phyloP scores from a whole-genome alignment of 2,888 invertebrate genomes.

The Troides oblongomaculatus region DNA sequence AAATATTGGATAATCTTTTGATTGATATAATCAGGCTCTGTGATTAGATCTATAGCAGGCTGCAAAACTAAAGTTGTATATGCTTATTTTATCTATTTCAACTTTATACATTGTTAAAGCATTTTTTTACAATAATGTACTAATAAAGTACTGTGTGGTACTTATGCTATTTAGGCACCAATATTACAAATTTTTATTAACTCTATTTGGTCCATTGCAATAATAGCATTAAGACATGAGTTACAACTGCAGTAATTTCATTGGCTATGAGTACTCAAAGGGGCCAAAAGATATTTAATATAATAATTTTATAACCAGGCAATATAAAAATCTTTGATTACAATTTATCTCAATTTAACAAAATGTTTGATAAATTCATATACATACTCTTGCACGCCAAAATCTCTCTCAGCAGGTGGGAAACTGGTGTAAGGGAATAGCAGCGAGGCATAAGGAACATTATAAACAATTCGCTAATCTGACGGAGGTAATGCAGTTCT shows the following conservation, averaged over 20 bases:
- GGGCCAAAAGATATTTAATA: too few species aligned
- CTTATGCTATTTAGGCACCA: too few species aligned
- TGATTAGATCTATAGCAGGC: constrained; percentile 90
- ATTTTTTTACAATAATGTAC: too few species aligned
- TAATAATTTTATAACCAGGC: too few species aligned
- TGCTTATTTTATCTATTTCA: not conserved
- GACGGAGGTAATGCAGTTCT: constrained; percentile 89
- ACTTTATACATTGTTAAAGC: not conserved
- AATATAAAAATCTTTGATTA: too few species aligned
- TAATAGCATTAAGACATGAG: too few species aligned
- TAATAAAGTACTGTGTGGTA: too few species aligned
- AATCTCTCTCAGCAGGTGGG: constrained; percentile 90
- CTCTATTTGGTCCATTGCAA: too few species aligned
- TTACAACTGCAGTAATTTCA: too few species aligned
- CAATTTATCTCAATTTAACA: not conserved
- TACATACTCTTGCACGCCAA: constrained; percentile 89
- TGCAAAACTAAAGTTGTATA: constrained; percentile 82
- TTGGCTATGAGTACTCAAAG: too few species aligned
- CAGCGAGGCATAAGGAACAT: constrained; percentile 90
- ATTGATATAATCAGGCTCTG: constrained; percentile 95
- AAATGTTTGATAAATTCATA: constrained; percentile 3
- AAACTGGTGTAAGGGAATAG: constrained; percentile 88
- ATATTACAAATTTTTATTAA: too few species aligned
- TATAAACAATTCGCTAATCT: constrained; percentile 90
- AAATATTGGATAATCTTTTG: constrained; percentile 91